Base-by-base conservation (phyloP, 2,113 vertebrate genomes). In the Caloenas nicobarica region DNA sequence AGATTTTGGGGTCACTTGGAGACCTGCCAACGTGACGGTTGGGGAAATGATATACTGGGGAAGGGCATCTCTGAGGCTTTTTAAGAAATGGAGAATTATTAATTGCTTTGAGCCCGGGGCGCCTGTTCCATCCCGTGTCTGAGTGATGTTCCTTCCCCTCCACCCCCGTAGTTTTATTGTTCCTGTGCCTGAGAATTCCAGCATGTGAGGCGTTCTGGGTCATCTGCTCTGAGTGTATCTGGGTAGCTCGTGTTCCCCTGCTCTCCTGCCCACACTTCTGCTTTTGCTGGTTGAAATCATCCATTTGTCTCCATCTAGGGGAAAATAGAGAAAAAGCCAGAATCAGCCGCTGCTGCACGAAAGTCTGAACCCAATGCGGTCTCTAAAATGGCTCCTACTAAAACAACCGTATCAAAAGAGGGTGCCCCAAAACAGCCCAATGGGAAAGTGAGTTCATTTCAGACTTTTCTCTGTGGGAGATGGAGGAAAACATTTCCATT, bases 371-470 rank as follows among this genome's bases (percentile, higher is more conserved):
- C 97, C 97, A 97, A 73, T 65, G 93, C 95, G 42, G 96, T 76
- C 95, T 66, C 97, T 97, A 98, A 95, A 96, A 86, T 88, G 91
- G 76, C 96, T 91, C 28, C 95, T 87, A 22, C 94, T 92, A 98
- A 97, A 96, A 85, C 96, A 85, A 69, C 98, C 4, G 82, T 97
- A 84, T 90, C 97, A 88, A 97, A 97, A 97, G 98, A 97, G 86
- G 95, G 96, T 44, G 80, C 57, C 40, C 98, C 97, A 94, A 98
- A 96, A 94, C 96, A 97, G 56, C 97, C 98, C 97, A 98, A 97
- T 95, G 98, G 98, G 97, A 98, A 98, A 98, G 98, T 98, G 98
- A 98, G 98, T 98, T 95, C 36, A 29, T 95, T 97, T 96, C 95
- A 93, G 69, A 90, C 86, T 97, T 97, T 92, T 97, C 68, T 96